Percentiles rank a stretch among this genome's conserved stretches.
Evolutionary conservation across 2,888 invertebrate genomes (phyloP).

Genomic region (Dryocosmus kuriphilus): DNA sequence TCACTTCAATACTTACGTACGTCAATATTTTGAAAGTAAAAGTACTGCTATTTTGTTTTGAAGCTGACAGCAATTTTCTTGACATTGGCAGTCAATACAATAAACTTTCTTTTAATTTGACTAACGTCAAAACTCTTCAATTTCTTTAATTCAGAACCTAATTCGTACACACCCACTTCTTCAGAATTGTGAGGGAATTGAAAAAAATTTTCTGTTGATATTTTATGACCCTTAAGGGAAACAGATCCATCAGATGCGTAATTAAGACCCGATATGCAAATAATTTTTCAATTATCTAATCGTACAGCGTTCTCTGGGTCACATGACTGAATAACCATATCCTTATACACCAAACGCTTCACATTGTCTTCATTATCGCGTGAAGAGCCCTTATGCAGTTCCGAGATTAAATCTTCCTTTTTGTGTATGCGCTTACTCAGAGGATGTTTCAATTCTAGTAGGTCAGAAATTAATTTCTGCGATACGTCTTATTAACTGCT

Average conservation of each 20-base stretch:
- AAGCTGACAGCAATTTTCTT: constrained; percentile 5
- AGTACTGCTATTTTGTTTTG: neutral
- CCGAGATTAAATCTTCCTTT: neutral
- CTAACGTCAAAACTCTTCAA: neutral
- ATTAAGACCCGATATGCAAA: neutral
- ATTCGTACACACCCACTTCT: neutral
- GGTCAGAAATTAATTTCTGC: neutral
- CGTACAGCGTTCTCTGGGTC: neutral
- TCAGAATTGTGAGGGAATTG: constrained; percentile 4
- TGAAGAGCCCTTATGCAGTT: neutral
- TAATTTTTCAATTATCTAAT: neutral
- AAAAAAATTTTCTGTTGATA: neutral
- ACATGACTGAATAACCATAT: neutral
- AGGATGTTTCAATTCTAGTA: neutral
- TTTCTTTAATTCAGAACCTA: neutral
- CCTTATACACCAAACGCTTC: neutral
- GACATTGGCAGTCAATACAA: neutral
- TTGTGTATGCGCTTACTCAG: neutral
- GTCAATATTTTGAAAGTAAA: neutral
- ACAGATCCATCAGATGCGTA: neutral
- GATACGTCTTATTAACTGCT: neutral
- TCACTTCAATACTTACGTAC: neutral
- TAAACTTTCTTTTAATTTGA: neutral
- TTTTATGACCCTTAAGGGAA: neutral
- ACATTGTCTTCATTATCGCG: neutral